These are phyloP conservation scores for Porites cylindrica DNA, from an alignment of 92 coral and sea anemone species.

Conservation along the genomic window DNA sequence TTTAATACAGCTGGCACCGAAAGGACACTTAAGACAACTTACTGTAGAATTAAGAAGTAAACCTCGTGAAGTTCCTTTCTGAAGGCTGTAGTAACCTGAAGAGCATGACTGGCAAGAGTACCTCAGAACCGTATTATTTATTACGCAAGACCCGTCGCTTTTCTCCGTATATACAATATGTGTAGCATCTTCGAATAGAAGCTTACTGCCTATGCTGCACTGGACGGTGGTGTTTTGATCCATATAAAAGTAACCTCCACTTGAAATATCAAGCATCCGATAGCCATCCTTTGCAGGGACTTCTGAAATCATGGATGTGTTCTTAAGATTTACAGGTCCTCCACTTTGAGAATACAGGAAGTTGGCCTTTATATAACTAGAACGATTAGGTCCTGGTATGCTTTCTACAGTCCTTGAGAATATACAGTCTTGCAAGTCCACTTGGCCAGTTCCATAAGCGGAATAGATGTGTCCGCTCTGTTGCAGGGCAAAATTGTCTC, in stretches of 20 bases:
- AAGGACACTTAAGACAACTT: slow-evolving; percentile 67
- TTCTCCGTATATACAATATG: slow-evolving; percentile 15
- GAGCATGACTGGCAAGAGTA: slow-evolving; percentile 59
- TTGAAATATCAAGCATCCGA: slow-evolving; percentile 29
- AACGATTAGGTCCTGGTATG: neutral
- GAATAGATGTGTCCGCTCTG: slow-evolving; percentile 32
- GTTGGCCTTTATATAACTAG: neutral
- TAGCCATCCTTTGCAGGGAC: neutral
- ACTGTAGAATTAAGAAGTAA: neutral
- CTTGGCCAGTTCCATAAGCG: slow-evolving; percentile 42
- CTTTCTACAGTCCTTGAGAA: slow-evolving; percentile 8
- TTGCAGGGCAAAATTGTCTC: slow-evolving; percentile 24
- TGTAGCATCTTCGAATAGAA: slow-evolving; percentile 26
- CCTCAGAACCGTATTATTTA: slow-evolving; percentile 25
- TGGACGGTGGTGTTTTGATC: slow-evolving; percentile 19
- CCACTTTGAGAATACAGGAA: slow-evolving; percentile 35
- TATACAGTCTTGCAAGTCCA: slow-evolving; percentile 18
- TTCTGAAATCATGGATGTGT: slow-evolving; percentile 40
- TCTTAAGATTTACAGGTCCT: slow-evolving; percentile 29
- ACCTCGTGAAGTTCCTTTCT: slow-evolving; percentile 63
- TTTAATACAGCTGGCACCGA: slow-evolving; percentile 63
- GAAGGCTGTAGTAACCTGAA: slow-evolving; percentile 67
- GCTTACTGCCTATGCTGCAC: slow-evolving; percentile 29
- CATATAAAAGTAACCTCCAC: slow-evolving; percentile 38
- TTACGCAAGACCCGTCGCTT: neutral